Evolutionary conservation across 2,888 invertebrate genomes (phyloP), one percentile per base, ranked within the genome.

Genomic region (Tryphoninae sp.): DNA sequence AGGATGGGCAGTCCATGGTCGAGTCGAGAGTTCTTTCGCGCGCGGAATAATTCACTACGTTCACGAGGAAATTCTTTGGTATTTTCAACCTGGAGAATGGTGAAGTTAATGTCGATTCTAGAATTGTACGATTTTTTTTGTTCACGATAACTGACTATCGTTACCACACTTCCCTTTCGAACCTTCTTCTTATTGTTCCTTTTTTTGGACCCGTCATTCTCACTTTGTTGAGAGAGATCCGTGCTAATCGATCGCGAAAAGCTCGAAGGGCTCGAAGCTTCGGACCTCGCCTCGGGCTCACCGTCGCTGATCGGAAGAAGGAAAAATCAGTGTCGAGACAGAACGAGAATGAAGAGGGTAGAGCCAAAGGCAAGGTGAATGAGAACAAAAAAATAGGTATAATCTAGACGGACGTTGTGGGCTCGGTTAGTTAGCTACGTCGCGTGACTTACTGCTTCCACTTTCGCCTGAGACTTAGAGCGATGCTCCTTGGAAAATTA

Each of bases 171-270:
- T 68, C 55, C 67, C 42, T 62, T 68, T 42, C 19, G 16, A 67
- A 53, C 16, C 33, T 72, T 59, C 16, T 26, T 55, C 13, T 53
- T 49, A 13, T 45, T 45, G 13, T 45, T 13, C 55, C 8, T 55
- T 19, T 45, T 45, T 45, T 13, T 45, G 9, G 11, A 33, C 65
- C 49, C 13, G 26, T 26, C 62, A 53, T 19, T 75, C 59, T 51
- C 67, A 19, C 23, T 59, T 68, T 68, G 42, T 68, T 40, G 9
- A 16, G 61, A 76, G 65, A 33, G 45, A 62, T 55, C 19, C 40
- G 55, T 23, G 78, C 81, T 81, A 73, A 78, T 78, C 73, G 81
- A 74, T 78, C 73, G 81, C 64, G 73, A 78, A 78, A 78, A 81
- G 64, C 73, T 51, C 58, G 73, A 58, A 74, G 68, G 62, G 53